Percentiles rank a stretch among this genome's conserved stretches.
phyloP scores from a whole-genome alignment of 2,888 invertebrate genomes.

The Cantharis nigra region DNA sequence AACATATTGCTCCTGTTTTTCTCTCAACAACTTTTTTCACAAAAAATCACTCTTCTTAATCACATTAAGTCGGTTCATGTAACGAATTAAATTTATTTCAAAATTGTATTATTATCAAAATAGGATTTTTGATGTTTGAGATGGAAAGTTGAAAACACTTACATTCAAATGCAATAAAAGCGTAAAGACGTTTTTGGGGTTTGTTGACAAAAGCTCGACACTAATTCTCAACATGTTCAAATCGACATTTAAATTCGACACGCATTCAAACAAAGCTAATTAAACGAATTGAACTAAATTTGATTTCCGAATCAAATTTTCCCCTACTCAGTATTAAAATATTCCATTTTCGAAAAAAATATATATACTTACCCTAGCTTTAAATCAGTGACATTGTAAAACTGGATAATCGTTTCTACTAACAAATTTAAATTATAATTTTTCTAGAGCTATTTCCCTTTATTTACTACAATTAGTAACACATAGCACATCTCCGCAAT shows the following conservation, averaged over 20 bases:
- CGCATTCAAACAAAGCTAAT: conserved; percentile 1
- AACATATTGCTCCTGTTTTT: no score
- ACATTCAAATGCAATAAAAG: not conserved
- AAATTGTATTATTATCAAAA: not conserved
- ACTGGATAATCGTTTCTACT: not conserved
- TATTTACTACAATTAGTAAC: not conserved
- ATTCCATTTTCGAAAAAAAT: not conserved
- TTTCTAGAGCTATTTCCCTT: no score
- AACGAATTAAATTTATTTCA: not conserved
- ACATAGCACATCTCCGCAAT: not conserved
- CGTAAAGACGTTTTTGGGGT: not conserved
- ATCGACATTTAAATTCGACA: conserved; percentile 1
- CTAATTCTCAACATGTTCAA: conserved; percentile 1
- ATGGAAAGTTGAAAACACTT: not conserved
- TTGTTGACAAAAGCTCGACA: not conserved
- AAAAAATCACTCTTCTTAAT: no score
- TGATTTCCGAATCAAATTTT: conserved; percentile 2
- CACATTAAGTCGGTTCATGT: not conserved
- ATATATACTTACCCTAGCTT: not conserved
- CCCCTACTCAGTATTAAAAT: not conserved
- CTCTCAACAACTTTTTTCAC: no score
- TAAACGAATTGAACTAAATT: not conserved
- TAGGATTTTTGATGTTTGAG: not conserved
- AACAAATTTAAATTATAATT: not conserved
- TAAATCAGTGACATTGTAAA: not conserved